A percentile compares a stretch with the other conserved stretches of the same genome.
phyloP scores from a whole-genome alignment of 2,888 invertebrate genomes.

The Chalcosyrphus nemorum region DNA sequence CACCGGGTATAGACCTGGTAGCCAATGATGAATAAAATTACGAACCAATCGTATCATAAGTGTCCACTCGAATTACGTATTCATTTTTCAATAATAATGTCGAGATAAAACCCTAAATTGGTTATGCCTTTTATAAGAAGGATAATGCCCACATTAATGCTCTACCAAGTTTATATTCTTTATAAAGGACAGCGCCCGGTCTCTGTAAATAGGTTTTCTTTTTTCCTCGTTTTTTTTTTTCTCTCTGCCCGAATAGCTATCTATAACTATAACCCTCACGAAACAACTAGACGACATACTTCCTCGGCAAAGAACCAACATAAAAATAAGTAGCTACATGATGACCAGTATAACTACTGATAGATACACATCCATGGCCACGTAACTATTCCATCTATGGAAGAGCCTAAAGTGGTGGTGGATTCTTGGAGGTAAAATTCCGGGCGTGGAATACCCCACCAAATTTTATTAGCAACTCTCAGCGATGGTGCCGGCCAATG shows the following conservation, averaged over 20 bases:
- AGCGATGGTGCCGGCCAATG: background rate
- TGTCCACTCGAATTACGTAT: constrained; percentile 68
- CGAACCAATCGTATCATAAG: constrained; percentile 62
- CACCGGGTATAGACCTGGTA: constrained; percentile 23
- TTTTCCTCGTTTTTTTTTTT: background rate
- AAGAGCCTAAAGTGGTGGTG: constrained; percentile 1
- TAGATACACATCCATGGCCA: background rate
- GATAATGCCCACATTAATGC: constrained; percentile 49
- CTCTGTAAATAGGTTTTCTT: constrained; percentile 30
- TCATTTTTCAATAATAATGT: constrained; percentile 60
- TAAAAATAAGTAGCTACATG: constrained; percentile 22
- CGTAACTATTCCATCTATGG: background rate
- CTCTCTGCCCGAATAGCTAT: background rate
- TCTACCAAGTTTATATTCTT: constrained; percentile 20
- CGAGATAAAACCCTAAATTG: constrained; percentile 60
- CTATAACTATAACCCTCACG: background rate
- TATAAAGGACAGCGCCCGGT: constrained; percentile 39
- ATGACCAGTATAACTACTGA: constrained; percentile 30
- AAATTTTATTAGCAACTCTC: constrained; percentile 7
- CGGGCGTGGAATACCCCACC: background rate
- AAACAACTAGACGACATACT: constrained; percentile 16
- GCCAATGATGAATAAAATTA: constrained; percentile 59
- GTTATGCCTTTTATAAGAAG: constrained; percentile 55
- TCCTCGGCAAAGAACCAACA: constrained; percentile 8
- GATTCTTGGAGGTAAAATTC: background rate